phyloP scores from a whole-genome alignment of 2,113 vertebrate genomes.

The Oophaga pumilio region DNA sequence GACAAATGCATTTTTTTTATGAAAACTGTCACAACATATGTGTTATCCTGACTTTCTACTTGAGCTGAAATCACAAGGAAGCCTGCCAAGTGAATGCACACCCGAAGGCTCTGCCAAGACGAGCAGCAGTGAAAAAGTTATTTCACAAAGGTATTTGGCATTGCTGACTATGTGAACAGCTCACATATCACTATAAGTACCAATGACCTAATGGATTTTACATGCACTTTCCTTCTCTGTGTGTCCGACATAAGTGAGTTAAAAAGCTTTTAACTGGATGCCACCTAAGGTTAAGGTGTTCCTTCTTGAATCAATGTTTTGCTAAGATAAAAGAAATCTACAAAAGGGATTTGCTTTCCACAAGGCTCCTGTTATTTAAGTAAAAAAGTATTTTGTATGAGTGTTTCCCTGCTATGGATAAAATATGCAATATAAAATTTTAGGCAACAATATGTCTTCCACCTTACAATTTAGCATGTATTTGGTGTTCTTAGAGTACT shows the following conservation, averaged over 20 bases:
- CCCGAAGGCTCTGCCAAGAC: conserved; percentile 1
- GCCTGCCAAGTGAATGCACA: conserved; percentile 1
- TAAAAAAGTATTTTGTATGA: not conserved
- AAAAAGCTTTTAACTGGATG: conserved; percentile 25
- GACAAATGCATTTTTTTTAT: not conserved
- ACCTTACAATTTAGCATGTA: not conserved
- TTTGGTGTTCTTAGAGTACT: not conserved
- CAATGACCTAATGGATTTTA: conserved; percentile 23
- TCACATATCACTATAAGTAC: conserved; percentile 9
- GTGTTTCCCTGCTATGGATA: not conserved
- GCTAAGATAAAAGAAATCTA: not conserved
- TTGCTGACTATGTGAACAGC: not conserved
- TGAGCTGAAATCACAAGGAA: not conserved
- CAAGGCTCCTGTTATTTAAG: not conserved
- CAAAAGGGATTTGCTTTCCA: not conserved
- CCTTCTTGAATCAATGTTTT: not conserved
- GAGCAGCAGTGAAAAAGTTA: not conserved
- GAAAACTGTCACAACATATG: not conserved
- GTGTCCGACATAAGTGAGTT: conserved; percentile 15
- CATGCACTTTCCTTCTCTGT: conserved; percentile 18
- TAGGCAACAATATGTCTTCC: not conserved
- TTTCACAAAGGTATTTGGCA: conserved; percentile 7
- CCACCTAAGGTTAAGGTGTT: conserved; percentile 9
- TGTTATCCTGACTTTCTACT: not conserved
- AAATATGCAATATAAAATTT: not conserved